Conservation (phyloP, 2,113 vertebrate genomes). For the Cavia porcellus region DNA sequence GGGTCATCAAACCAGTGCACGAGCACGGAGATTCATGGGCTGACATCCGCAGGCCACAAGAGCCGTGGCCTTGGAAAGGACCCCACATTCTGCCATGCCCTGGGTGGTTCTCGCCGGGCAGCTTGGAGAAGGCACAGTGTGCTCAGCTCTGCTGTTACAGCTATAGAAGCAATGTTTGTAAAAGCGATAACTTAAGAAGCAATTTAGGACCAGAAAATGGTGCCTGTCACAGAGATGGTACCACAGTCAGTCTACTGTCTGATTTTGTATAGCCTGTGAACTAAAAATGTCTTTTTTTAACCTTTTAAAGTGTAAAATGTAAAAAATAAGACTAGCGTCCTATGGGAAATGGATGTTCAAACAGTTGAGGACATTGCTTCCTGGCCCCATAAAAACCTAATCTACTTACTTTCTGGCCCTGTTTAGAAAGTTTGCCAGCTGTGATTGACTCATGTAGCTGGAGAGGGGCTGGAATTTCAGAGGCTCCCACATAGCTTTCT, state of each 20-base stretch:
- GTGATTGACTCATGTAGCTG: fast-evolving
- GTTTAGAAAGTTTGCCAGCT: background rate
- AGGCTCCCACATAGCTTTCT: too few species aligned
- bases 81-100: background rate
- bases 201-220: too few species aligned
- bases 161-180: too few species aligned
- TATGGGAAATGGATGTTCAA: background rate
- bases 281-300: background rate
- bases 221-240: background rate
- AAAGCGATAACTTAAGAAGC: too few species aligned
- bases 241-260: background rate
- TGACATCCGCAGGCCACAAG: background rate
- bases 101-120: too few species aligned
- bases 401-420: background rate
- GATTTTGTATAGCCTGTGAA: background rate
- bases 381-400: background rate
- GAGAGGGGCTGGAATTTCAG: background rate
- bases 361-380: background rate
- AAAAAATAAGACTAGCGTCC: background rate
- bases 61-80: background rate
- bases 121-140: too few species aligned
- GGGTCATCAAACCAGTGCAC: background rate
- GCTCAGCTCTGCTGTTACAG: too few species aligned
- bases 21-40: background rate
- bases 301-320: background rate